Conservation (phyloP, 2,113 vertebrate genomes). For the Conger conger region DNA sequence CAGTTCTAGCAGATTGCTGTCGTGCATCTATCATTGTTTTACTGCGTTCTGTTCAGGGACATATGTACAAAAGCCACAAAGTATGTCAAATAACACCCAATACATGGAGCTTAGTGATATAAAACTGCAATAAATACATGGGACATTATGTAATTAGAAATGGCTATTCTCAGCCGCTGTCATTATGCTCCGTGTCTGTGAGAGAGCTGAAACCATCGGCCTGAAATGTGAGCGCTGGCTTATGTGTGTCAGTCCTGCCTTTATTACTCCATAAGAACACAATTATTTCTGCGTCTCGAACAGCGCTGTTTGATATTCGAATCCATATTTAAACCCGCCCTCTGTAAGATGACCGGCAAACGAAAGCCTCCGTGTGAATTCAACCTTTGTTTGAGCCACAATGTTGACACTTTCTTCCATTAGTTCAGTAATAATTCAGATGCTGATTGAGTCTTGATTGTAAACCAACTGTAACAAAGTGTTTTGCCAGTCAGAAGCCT, state of each 20-base stretch:
- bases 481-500: slow-evolving; percentile 10
- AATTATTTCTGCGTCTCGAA: neutral
- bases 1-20: slow-evolving; percentile 17
- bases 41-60: neutral
- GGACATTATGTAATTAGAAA: neutral
- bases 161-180: neutral
- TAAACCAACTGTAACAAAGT: slow-evolving; percentile 35
- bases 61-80: slow-evolving; percentile 6
- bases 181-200: neutral
- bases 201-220: neutral
- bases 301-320: neutral
- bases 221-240: neutral
- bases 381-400: slow-evolving; percentile 46
- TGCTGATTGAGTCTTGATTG: slow-evolving; percentile 9
- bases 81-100: neutral
- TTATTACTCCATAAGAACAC: neutral
- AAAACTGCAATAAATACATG: neutral
- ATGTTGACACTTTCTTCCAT: neutral
- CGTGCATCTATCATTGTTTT: slow-evolving; percentile 4
- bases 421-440: neutral
- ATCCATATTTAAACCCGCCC: neutral
- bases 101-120: neutral
- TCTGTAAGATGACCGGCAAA: neutral
- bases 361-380: neutral
- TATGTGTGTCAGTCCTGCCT: neutral